These are phyloP conservation scores for Myiozetetes cayanensis DNA, from an alignment of 2,113 vertebrate genomes.

Conservation along the genomic window DNA sequence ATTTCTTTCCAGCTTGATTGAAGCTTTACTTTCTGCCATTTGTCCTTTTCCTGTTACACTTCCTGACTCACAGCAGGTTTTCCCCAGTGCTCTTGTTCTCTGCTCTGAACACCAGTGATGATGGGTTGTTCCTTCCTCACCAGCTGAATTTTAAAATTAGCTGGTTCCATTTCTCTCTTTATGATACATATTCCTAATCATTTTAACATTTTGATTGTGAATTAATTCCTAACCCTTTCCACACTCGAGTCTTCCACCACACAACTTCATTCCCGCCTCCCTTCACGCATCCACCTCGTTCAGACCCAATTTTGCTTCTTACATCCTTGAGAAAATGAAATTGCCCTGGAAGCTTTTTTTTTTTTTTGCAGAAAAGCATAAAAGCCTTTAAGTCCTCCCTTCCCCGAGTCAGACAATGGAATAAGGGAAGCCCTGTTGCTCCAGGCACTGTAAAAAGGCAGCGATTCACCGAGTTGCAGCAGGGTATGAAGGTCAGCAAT, in stretches of 20 bases:
- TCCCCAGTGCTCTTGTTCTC: neutral
- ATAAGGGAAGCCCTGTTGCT: slow-evolving; percentile 37
- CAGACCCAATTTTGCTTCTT: neutral
- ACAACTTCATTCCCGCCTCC: fast-evolving
- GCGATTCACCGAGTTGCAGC: neutral
- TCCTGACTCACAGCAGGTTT: neutral
- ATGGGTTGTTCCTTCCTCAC: fast-evolving
- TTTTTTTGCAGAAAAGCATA: neutral
- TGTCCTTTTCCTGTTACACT: neutral
- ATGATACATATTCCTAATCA: neutral
- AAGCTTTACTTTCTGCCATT: neutral
- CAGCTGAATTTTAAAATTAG: neutral
- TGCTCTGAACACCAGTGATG: neutral
- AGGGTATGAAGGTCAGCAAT: slow-evolving; percentile 48
- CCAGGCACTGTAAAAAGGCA: neutral
- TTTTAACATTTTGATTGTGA: neutral
- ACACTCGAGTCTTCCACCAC: fast-evolving
- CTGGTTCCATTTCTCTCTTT: neutral
- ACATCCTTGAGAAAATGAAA: neutral
- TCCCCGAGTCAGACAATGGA: neutral
- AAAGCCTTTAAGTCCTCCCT: slow-evolving; percentile 4
- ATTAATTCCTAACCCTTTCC: neutral
- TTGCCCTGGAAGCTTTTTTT: neutral
- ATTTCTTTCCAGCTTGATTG: neutral
- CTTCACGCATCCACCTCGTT: neutral